Percentiles rank a stretch among this genome's conserved stretches.
Conservation (phyloP, 1,140 invertebrate genomes). For the Ips nitidus region DNA sequence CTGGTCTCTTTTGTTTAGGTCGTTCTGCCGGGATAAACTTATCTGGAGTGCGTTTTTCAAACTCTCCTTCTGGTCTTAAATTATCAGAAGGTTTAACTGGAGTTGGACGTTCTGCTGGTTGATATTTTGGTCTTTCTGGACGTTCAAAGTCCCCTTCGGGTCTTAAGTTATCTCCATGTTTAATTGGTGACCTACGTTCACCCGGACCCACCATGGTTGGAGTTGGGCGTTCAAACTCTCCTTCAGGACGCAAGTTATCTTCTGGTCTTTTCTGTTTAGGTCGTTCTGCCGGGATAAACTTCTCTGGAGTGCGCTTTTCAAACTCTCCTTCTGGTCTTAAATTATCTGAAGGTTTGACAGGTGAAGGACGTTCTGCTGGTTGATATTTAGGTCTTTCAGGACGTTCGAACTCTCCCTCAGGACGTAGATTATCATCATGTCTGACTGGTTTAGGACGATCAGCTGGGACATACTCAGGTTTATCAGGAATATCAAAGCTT, state of each 20-base stretch:
- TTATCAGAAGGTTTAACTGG: constrained; percentile 63
- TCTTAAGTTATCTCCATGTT: constrained; percentile 56
- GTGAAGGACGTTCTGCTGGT: constrained; percentile 50
- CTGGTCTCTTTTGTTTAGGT: constrained; percentile 54
- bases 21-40: constrained; percentile 40
- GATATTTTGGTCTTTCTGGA: constrained; percentile 52
- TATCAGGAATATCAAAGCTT: constrained; percentile 59
- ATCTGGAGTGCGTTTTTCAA: constrained; percentile 53
- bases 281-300: constrained; percentile 59
- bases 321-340: constrained; percentile 61
- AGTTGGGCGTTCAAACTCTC: constrained; percentile 55
- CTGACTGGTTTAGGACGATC: constrained; percentile 53
- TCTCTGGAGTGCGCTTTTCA: constrained; percentile 55
- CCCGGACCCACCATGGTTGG: constrained; percentile 50
- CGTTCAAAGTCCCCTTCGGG: constrained; percentile 51
- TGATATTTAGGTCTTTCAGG: constrained; percentile 52
- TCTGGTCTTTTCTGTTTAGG: constrained; percentile 58
- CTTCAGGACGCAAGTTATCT: constrained; percentile 57
- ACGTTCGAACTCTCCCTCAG: constrained; percentile 58
- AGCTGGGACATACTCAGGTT: constrained; percentile 40
- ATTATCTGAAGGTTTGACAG: constrained; percentile 59
- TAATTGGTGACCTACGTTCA: constrained; percentile 52
- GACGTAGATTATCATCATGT: constrained; percentile 62
- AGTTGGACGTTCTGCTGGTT: constrained; percentile 59
- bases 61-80: constrained; percentile 63